phyloP scores from a whole-genome alignment of 2,797 vertebrate species.

The Rhinoraja longicauda region DNA sequence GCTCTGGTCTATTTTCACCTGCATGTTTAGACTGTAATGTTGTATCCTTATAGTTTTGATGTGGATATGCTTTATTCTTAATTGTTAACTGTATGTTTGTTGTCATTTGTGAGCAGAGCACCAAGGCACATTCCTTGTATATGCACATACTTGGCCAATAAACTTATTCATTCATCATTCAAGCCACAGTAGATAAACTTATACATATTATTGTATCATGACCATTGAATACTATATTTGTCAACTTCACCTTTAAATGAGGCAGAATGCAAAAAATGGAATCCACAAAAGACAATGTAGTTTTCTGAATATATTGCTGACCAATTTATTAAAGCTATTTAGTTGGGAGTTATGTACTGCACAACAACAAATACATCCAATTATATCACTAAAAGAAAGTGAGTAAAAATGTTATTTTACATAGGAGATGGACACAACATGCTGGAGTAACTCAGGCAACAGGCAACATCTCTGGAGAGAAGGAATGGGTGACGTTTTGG shows the following conservation, averaged over 20 bases:
- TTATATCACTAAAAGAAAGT: not conserved
- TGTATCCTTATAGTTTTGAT: too few species aligned
- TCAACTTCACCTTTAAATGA: not conserved
- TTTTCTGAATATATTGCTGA: not conserved
- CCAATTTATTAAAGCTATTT: not conserved
- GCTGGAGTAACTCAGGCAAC: too few species aligned
- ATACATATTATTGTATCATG: not conserved
- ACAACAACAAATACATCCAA: not conserved
- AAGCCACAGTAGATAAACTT: not conserved
- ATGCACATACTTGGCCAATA: too few species aligned
- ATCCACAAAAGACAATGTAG: not conserved
- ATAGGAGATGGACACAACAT: not conserved
- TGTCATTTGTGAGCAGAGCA: too few species aligned
- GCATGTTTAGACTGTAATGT: too few species aligned
- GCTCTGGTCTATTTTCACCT: too few species aligned
- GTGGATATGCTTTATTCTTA: too few species aligned
- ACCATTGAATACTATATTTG: not conserved
- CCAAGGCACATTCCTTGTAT: too few species aligned
- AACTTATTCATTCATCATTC: too few species aligned
- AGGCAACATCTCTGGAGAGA: too few species aligned
- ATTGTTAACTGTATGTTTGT: too few species aligned
- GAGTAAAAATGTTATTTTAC: not conserved
- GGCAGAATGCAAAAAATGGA: not conserved
- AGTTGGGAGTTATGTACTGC: not conserved
- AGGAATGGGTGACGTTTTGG: too few species aligned